phyloP scores from a whole-genome alignment of 2,113 vertebrate genomes.

The Helogale parvula region DNA sequence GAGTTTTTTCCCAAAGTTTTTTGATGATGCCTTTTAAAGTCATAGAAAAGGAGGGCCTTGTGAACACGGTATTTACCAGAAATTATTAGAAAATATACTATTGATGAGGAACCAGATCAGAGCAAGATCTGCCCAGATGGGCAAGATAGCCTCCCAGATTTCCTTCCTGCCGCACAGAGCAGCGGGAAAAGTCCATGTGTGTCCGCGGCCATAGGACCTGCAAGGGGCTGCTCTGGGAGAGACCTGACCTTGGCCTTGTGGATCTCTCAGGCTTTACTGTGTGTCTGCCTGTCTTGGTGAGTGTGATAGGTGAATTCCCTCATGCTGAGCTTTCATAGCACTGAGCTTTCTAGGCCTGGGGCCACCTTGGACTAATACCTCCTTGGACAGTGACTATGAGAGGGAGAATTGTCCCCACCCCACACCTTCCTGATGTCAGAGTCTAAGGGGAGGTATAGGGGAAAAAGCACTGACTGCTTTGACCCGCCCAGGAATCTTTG shows the following conservation, averaged over 20 bases:
- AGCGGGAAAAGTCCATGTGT: neutral
- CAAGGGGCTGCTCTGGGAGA: neutral
- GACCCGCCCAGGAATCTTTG: neutral
- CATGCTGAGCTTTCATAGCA: neutral
- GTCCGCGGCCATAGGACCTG: accelerated
- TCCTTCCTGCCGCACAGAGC: neutral
- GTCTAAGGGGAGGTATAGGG: neutral
- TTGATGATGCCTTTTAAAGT: neutral
- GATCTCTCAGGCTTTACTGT: neutral
- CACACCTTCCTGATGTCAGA: neutral
- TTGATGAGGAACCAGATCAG: neutral
- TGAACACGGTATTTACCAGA: neutral
- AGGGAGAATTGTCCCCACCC: neutral
- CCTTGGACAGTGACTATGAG: neutral
- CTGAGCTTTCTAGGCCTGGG: neutral
- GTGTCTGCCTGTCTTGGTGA: neutral
- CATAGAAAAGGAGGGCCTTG: neutral
- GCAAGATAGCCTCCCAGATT: neutral
- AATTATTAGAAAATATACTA: neutral
- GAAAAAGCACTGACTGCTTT: neutral
- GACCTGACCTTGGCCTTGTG: neutral
- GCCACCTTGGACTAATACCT: neutral
- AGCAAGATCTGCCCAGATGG: neutral
- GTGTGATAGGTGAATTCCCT: neutral
- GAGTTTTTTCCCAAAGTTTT: neutral